These are phyloP conservation scores for Bovichtus diacanthus DNA, from an alignment of 2,797 vertebrate genomes.

Conservation along the genomic window DNA sequence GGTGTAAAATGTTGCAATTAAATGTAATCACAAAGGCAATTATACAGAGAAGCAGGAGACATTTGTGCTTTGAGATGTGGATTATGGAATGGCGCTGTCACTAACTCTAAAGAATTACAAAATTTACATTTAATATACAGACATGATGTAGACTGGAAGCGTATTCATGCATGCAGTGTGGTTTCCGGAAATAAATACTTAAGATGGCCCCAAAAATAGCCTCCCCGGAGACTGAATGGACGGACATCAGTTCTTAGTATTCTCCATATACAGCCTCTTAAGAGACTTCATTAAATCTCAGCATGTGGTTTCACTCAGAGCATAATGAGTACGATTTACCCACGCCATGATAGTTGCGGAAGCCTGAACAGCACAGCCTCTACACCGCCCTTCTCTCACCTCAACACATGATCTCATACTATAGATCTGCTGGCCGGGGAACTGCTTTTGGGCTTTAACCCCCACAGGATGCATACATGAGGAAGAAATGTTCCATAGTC, in stretches of 20 bases:
- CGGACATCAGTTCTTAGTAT: slow-evolving; percentile 40
- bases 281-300: slow-evolving; percentile 40
- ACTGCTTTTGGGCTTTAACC: slow-evolving; percentile 38
- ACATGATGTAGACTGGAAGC: slow-evolving; percentile 45
- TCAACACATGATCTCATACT: slow-evolving; percentile 53
- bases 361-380: slow-evolving; percentile 37
- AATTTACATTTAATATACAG: slow-evolving; percentile 5
- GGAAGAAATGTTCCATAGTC: slow-evolving; percentile 34
- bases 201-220: slow-evolving; percentile 54
- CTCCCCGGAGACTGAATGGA: slow-evolving; percentile 42
- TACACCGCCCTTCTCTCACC: slow-evolving; percentile 51
- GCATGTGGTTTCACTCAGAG: slow-evolving; percentile 84
- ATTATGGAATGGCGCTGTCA: background rate
- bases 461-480: slow-evolving; percentile 54
- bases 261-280: slow-evolving; percentile 39
- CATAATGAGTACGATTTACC: slow-evolving; percentile 78
- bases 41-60: background rate
- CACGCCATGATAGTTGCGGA: slow-evolving; percentile 69
- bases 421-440: slow-evolving; percentile 49
- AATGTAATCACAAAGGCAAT: background rate
- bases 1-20: background rate
- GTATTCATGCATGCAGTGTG: slow-evolving; percentile 52
- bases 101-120: background rate
- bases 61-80: slow-evolving; percentile 1
- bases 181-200: slow-evolving; percentile 53